phyloP scores from a whole-genome alignment of 2,888 invertebrate genomes.

The Oegoconia quadripuncta region DNA sequence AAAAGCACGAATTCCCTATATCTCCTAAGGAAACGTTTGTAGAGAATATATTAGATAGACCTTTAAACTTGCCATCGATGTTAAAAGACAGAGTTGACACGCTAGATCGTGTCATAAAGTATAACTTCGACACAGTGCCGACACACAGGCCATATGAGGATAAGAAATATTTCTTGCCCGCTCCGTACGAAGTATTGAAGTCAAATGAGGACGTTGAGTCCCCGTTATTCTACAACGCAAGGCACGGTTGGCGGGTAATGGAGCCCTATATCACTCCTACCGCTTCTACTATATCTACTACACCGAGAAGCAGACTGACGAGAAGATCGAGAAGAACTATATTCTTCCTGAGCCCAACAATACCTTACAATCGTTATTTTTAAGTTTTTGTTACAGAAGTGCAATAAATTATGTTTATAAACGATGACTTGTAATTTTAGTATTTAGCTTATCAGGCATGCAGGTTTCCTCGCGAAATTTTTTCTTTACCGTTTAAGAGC shows the following conservation, averaged over 20 bases:
- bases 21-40: background rate
- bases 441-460: too few relatives aligned
- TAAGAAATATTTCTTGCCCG: too few relatives aligned
- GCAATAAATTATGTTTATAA: slow-evolving; percentile 1
- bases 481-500: too few relatives aligned
- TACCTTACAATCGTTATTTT: slow-evolving; percentile 50
- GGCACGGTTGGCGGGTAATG: too few relatives aligned
- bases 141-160: background rate
- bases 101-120: background rate
- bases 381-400: slow-evolving; percentile 29
- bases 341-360: slow-evolving; percentile 63
- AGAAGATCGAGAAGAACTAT: slow-evolving; percentile 44
- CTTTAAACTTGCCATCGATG: slow-evolving; percentile 20
- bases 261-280: too few relatives aligned
- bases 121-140: background rate
- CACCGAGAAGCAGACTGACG: slow-evolving; percentile 16
- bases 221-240: too few relatives aligned
- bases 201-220: too few relatives aligned
- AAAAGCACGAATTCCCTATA: background rate
- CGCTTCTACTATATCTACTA: background rate
- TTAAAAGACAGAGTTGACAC: background rate
- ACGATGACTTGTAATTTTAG: too few relatives aligned
- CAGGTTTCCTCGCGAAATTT: too few relatives aligned
- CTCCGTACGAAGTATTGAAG: too few relatives aligned
- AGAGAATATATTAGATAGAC: slow-evolving; percentile 26